These are phyloP conservation scores for Drosophila eugracilis DNA, from an alignment of 1,140 invertebrate genomes.

Conservation along the genomic window DNA sequence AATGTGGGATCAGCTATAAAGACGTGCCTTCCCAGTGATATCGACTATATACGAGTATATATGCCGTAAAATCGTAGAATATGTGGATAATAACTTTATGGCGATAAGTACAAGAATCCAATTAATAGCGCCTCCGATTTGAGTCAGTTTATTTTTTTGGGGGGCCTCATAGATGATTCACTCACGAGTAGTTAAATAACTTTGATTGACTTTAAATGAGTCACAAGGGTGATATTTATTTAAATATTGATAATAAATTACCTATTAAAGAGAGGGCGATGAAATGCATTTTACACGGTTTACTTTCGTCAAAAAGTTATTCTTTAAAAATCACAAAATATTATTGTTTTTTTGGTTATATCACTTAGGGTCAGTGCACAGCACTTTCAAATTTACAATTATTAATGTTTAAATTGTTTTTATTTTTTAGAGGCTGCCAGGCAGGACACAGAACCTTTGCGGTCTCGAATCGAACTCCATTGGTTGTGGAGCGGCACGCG, in stretches of 20 bases:
- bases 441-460: slow-evolving; percentile 63
- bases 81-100: slow-evolving; percentile 6
- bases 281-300: slow-evolving; percentile 40
- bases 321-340: background rate
- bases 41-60: background rate
- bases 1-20: slow-evolving; percentile 4
- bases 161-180: slow-evolving; percentile 22
- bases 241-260: slow-evolving; percentile 26
- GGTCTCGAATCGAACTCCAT: slow-evolving; percentile 68
- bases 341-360: background rate
- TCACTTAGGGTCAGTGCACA: slow-evolving; percentile 21
- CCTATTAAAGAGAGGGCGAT: slow-evolving; percentile 25
- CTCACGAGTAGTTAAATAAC: background rate
- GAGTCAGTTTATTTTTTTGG: slow-evolving; percentile 1
- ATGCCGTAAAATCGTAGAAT: too few relatives aligned
- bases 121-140: slow-evolving; percentile 27
- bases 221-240: slow-evolving; percentile 1
- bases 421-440: slow-evolving; percentile 15
- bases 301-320: slow-evolving; percentile 18
- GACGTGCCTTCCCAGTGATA: slow-evolving; percentile 29
- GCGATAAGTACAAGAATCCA: slow-evolving; percentile 29
- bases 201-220: slow-evolving; percentile 20
- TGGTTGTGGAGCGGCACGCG: slow-evolving; percentile 49
- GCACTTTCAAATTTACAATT: slow-evolving; percentile 4
- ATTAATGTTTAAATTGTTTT: background rate